These are phyloP conservation scores for Xenops minutus DNA, from an alignment of 2,797 vertebrate genomes.

Conservation along the genomic window DNA sequence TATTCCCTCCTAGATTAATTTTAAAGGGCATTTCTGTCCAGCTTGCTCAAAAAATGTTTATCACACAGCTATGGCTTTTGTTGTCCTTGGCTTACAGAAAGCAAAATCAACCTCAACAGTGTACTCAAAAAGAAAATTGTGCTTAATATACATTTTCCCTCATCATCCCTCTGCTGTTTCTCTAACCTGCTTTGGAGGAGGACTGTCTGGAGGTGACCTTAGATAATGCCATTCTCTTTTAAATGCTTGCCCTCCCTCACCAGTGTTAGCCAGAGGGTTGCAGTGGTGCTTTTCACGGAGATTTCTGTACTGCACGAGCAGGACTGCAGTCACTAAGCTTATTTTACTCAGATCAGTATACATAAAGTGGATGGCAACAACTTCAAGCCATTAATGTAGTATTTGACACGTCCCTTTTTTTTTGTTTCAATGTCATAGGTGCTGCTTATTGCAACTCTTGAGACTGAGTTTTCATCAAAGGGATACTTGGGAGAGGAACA, in stretches of 20 bases:
- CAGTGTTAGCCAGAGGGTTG: not conserved
- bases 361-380: not conserved
- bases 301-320: not conserved
- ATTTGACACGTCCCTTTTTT: not conserved
- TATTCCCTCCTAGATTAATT: constrained; percentile 34
- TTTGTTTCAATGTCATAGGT: not conserved
- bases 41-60: constrained; percentile 26
- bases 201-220: not conserved
- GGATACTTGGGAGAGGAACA: not conserved
- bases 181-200: not conserved
- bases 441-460: not conserved
- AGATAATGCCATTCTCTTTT: not conserved
- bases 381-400: not conserved
- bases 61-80: constrained; percentile 35
- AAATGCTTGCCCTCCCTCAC: not conserved
- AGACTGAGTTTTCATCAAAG: not conserved
- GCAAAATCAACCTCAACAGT: constrained; percentile 12
- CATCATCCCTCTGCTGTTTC: not conserved
- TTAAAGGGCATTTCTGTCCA: constrained; percentile 54
- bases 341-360: not conserved
- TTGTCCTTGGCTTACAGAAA: constrained; percentile 55
- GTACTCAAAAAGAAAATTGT: not conserved
- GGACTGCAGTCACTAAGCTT: not conserved
- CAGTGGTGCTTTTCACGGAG: not conserved
- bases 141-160: not conserved